A percentile compares a stretch with the other conserved stretches of the same genome.
Conservation (phyloP, 1,140 invertebrate genomes). For the Sipha flava region DNA sequence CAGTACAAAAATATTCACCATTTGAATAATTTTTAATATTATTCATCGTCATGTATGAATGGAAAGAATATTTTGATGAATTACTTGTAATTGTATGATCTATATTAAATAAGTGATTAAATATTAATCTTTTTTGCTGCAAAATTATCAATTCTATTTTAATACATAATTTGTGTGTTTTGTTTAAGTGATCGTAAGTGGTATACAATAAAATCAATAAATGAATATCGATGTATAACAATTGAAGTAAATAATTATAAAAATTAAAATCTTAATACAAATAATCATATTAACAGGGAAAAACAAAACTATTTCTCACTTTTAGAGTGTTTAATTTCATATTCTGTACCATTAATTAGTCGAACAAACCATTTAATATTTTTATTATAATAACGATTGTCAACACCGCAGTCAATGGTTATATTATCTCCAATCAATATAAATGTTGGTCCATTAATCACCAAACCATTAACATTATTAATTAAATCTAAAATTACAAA, state of each 20-base stretch:
- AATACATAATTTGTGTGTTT: no score
- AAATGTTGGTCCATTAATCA: constrained; percentile 33
- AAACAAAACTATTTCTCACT: no score
- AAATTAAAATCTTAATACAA: no score
- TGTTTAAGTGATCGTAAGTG: no score
- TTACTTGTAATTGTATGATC: background rate
- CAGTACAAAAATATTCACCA: constrained; percentile 6
- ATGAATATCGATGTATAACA: no score
- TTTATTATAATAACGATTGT: constrained; percentile 48
- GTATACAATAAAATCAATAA: no score
- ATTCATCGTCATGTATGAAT: background rate
- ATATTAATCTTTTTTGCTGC: no score
- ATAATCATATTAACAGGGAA: no score
- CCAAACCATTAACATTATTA: constrained; percentile 35
- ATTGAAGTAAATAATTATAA: no score
- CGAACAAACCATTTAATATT: constrained; percentile 44
- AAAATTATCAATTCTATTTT: background rate
- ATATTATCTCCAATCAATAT: constrained; percentile 49
- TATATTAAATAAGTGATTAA: background rate
- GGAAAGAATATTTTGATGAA: background rate
- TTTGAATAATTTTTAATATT: constrained; percentile 5
- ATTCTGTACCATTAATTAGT: background rate
- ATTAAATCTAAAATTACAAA: constrained; percentile 34
- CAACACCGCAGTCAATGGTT: constrained; percentile 48
- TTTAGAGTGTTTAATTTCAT: no score